Percentiles rank a stretch among this genome's conserved stretches.
Conservation (phyloP, 1,140 invertebrate species). For the Argopecten irradians region DNA sequence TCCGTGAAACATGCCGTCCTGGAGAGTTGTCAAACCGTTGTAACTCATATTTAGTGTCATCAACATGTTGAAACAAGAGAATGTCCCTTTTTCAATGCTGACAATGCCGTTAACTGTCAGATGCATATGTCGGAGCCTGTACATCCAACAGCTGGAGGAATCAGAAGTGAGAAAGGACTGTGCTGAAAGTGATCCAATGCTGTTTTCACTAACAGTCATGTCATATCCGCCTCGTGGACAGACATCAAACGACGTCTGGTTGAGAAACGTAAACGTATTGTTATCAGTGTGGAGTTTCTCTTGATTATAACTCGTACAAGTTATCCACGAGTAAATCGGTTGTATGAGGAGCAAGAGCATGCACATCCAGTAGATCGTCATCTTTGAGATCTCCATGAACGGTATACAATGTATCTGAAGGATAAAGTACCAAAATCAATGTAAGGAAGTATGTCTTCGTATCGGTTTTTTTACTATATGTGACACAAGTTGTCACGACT, state of each 20-base stretch:
- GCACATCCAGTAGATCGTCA: background rate
- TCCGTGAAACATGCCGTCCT: constrained; percentile 26
- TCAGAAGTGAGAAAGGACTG: background rate
- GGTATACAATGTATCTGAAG: background rate
- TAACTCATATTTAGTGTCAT: constrained; percentile 28
- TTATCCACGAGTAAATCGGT: background rate
- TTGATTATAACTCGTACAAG: background rate
- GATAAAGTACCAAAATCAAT: background rate
- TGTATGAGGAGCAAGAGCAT: background rate
- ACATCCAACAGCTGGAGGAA: background rate
- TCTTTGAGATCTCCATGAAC: background rate
- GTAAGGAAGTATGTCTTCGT: no score
- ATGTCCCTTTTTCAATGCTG: constrained; percentile 24
- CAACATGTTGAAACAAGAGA: constrained; percentile 19
- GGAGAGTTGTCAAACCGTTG: constrained; percentile 28
- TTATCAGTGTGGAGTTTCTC: background rate
- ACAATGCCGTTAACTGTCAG: constrained; percentile 36
- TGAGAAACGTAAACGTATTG: background rate
- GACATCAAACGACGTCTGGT: background rate
- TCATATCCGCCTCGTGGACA: background rate
- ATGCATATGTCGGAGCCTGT: background rate
- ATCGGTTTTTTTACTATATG: no score
- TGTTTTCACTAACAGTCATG: background rate
- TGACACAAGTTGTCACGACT: no score
- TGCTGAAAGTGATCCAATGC: background rate